phyloP scores from a whole-genome alignment of 2,113 vertebrate genomes.

The Muscicapa adusta region DNA sequence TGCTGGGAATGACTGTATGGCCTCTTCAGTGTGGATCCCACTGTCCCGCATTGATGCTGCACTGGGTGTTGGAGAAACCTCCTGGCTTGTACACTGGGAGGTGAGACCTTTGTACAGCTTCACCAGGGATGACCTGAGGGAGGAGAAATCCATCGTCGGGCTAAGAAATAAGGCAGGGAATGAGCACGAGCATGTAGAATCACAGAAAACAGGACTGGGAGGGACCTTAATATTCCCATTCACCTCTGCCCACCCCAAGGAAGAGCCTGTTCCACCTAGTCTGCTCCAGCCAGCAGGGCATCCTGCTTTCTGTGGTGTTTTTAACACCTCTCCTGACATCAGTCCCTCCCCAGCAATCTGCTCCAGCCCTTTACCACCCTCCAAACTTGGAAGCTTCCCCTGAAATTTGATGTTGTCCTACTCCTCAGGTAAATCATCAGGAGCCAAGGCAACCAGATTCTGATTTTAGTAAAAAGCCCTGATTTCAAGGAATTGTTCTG shows the following conservation, averaged over 20 bases:
- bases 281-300: neutral
- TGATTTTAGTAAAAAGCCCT: neutral
- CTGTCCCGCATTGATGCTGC: slow-evolving; percentile 73
- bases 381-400: neutral
- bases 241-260: neutral
- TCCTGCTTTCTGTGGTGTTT: neutral
- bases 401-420: neutral
- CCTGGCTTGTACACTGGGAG: slow-evolving; percentile 77
- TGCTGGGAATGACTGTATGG: slow-evolving; percentile 71
- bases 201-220: slow-evolving; percentile 38
- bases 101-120: slow-evolving; percentile 86
- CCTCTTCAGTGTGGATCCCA: slow-evolving; percentile 80
- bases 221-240: neutral
- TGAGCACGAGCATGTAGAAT: slow-evolving; percentile 30
- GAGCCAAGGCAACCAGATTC: neutral
- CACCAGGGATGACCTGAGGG: slow-evolving; percentile 84
- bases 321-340: neutral
- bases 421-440: neutral
- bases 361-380: neutral
- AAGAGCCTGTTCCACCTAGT: neutral
- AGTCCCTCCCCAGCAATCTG: neutral
- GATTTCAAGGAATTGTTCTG: neutral
- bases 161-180: slow-evolving; percentile 57
- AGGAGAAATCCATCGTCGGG: slow-evolving; percentile 60
- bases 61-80: slow-evolving; percentile 68